Evolutionary conservation across 2,888 invertebrate species (phyloP).

Genomic region (Acanthosoma haemorrhoidale): DNA sequence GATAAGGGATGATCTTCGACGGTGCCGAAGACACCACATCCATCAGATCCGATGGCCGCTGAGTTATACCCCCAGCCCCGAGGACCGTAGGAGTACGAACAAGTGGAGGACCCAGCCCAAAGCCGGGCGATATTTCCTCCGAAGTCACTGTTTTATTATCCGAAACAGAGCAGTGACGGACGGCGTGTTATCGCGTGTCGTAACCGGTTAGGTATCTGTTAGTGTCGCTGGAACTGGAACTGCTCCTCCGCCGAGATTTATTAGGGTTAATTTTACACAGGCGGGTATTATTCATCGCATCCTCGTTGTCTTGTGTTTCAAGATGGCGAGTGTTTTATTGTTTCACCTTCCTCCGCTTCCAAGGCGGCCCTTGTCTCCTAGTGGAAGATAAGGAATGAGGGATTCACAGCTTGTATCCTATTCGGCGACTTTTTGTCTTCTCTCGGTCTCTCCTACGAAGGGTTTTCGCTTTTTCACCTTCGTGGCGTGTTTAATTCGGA

Average conservation of each 20-base stretch:
- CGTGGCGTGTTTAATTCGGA: not conserved
- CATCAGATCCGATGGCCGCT: not conserved
- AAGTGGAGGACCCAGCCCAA: constrained; percentile 10
- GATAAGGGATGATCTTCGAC: not conserved
- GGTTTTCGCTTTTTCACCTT: not conserved
- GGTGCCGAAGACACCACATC: not conserved
- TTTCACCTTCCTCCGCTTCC: not conserved
- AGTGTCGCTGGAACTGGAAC: constrained; percentile 8
- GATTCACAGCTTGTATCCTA: constrained; percentile 12
- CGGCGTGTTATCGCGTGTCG: constrained; percentile 17
- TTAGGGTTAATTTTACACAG: constrained; percentile 19
- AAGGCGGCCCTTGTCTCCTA: too few relatives aligned
- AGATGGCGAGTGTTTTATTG: constrained; percentile 23
- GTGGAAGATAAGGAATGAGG: constrained; percentile 22
- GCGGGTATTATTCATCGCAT: constrained; percentile 9
- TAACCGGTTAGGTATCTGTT: constrained; percentile 19
- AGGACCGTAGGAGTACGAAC: constrained; percentile 7
- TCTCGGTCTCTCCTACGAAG: not conserved
- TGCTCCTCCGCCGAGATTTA: constrained; percentile 3
- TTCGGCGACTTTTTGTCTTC: constrained; percentile 12
- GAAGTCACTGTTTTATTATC: constrained; percentile 10
- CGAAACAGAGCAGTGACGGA: constrained; percentile 15
- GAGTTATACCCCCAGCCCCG: constrained; percentile 3
- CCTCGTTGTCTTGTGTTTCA: constrained; percentile 14
- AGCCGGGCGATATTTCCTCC: not conserved